Percentiles rank a stretch among this genome's conserved stretches.
These are phyloP conservation scores for Ceryle rudis DNA, from an alignment of 2,797 vertebrate genomes.

Conservation along the genomic window DNA sequence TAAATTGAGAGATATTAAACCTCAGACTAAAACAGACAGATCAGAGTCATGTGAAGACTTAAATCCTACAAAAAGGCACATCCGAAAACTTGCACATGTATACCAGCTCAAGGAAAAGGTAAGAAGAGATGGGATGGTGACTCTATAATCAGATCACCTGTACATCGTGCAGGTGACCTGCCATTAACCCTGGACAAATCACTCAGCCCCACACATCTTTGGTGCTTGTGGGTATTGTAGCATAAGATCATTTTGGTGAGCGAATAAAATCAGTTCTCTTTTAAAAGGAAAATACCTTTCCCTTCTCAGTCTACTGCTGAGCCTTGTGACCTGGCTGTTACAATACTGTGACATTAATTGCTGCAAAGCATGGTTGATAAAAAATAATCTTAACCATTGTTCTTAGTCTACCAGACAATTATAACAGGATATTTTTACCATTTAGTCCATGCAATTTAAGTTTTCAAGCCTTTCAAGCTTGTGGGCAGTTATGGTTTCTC, in stretches of 20 bases:
- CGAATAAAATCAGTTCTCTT: neutral
- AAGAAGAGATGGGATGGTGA: neutral
- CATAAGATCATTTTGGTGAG: neutral
- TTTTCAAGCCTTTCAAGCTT: neutral
- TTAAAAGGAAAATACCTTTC: neutral
- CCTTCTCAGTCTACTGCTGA: neutral
- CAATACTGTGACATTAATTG: neutral
- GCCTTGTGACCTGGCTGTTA: neutral
- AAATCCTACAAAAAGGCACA: neutral
- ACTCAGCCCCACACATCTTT: neutral
- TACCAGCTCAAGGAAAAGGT: neutral
- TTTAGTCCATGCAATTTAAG: neutral
- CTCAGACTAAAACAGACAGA: neutral
- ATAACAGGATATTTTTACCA: neutral
- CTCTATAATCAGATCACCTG: neutral
- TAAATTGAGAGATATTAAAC: neutral
- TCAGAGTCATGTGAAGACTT: neutral
- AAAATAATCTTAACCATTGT: neutral
- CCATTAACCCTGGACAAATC: neutral
- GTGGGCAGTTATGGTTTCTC: neutral
- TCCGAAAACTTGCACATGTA: neutral
- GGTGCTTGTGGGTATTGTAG: neutral
- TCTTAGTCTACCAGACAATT: neutral
- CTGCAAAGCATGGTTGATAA: neutral
- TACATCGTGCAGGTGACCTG: neutral